Percentiles rank a stretch among this genome's conserved stretches.
phyloP scores from a whole-genome alignment of 2,113 vertebrate genomes.

The Leuciscus idus region DNA sequence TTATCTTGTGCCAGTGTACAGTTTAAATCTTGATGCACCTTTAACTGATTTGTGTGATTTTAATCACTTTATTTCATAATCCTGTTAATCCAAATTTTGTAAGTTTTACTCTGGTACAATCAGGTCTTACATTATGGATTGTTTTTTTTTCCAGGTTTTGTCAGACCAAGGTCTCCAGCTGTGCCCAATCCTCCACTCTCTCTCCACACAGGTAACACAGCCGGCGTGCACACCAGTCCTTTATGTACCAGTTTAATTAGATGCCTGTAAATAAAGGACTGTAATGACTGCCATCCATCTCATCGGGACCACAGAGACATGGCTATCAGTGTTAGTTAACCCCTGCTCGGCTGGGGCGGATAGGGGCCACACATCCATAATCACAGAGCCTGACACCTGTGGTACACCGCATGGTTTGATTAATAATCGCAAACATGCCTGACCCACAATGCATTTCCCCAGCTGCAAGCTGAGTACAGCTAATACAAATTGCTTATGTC shows the following conservation, averaged over 20 bases:
- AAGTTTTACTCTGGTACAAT: background rate
- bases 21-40: background rate
- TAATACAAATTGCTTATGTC: background rate
- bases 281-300: conserved; percentile 73
- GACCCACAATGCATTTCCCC: conserved; percentile 27
- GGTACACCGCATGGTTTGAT: conserved; percentile 61
- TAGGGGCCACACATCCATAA: conserved; percentile 62
- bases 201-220: conserved; percentile 87
- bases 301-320: conserved; percentile 28
- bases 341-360: conserved; percentile 32
- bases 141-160: conserved; percentile 79
- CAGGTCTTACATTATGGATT: conserved; percentile 4
- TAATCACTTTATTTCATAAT: no score
- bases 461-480: background rate
- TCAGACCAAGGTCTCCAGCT: conserved; percentile 90
- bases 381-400: conserved; percentile 55
- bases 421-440: conserved; percentile 67
- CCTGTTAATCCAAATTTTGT: no score
- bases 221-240: conserved; percentile 21
- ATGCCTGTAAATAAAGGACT: conserved; percentile 63
- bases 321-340: conserved; percentile 49
- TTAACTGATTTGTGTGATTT: background rate
- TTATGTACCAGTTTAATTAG: conserved; percentile 69
- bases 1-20: background rate
- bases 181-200: conserved; percentile 82